Conservation (phyloP, 2,797 vertebrate genomes). For the Cirrhinus molitorella region DNA sequence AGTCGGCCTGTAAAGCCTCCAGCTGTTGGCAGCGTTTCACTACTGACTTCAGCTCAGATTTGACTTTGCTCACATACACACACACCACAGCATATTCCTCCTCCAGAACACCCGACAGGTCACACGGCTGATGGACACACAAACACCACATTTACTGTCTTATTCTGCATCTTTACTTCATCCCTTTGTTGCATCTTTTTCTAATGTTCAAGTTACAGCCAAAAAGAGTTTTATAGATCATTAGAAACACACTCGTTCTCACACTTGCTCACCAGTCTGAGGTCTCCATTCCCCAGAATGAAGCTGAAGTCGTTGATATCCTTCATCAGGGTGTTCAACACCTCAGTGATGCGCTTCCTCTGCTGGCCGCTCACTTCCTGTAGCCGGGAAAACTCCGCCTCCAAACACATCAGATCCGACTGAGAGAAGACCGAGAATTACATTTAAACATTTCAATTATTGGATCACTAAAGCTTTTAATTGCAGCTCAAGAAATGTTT, state of each 20-base stretch:
- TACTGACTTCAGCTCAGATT: conserved; percentile 95
- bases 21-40: conserved; percentile 92
- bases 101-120: conserved; percentile 90
- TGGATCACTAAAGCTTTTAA: background rate
- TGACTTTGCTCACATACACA: conserved; percentile 95
- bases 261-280: conserved; percentile 89
- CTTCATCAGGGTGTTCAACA: conserved; percentile 90
- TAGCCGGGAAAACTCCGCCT: conserved; percentile 87
- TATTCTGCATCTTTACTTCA: background rate
- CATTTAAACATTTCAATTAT: background rate
- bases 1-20: conserved; percentile 89
- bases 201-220: too few species aligned
- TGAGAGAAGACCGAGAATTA: conserved; percentile 62
- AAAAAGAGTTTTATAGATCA: too few species aligned
- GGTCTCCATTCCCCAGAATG: conserved; percentile 91
- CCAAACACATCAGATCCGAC: conserved; percentile 87
- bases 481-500: background rate
- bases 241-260: too few species aligned
- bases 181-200: too few species aligned
- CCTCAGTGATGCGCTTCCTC: conserved; percentile 89
- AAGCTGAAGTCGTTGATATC: conserved; percentile 93
- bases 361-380: conserved; percentile 91
- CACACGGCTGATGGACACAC: conserved; percentile 79
- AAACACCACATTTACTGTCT: background rate
- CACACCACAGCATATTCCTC: conserved; percentile 94